Base-by-base conservation (phyloP, 2,888 invertebrate species). In the Rhopalosiphum nymphaeae region DNA sequence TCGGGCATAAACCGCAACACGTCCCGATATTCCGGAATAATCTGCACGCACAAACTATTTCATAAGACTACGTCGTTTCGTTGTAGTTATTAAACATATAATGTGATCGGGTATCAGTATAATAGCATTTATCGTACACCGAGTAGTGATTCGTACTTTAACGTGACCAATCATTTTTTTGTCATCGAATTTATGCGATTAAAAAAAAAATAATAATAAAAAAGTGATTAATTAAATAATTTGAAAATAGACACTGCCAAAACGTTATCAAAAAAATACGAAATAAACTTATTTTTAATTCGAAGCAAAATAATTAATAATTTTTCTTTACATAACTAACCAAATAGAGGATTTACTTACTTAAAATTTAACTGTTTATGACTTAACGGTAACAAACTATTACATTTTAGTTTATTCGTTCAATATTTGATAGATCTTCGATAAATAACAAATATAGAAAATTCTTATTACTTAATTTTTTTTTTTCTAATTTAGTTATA, bases 1-100 rank as follows among this genome's bases (percentile, higher is more conserved):
- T 93, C 93, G 89, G 25, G 53, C 36, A 26, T 26, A 46, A 36
- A 93, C 93, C 93, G 36, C 93, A 90, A 93, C 89, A 89, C 89
- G 89, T 89, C 89, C 93, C 84, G 56, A 90, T 90, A 85, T 57
- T 86, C 49, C 78, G 85, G 89, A 57, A 90, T 85, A 90, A 93
- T 90, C 90, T 89, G 21, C 36, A 49, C 5, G 29, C 57, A 21
- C 84, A 84, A 90, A 93, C 93, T 90, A 85, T 93, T 85, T 61
- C 85, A 2, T 49, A 90, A 93, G 93, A 93, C 78, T 78, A 78
- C 16, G 89, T 57, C n/a, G 57, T 57, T 25, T 29, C 57, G 84
- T 21, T 44, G 49, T 93, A 57, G 90, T 88, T 85, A 90, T 89
- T 89, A 89, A 93, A 93, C 57, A 85, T 84, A 13, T 36, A 9